A percentile compares a stretch with the other conserved stretches of the same genome.
Conservation (phyloP, 2,888 invertebrate genomes). For the Dasypolia templi region DNA sequence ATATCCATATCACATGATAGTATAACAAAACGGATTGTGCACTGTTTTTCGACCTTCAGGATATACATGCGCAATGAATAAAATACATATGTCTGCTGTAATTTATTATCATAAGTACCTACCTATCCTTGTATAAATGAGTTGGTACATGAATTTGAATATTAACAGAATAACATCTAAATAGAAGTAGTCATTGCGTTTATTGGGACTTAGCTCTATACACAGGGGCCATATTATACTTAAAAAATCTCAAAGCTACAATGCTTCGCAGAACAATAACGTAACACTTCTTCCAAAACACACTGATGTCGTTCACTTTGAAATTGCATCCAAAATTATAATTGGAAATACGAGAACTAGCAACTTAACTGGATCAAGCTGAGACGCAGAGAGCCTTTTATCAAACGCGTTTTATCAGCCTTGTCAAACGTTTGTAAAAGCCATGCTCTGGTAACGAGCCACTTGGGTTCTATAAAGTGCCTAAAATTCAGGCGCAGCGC, state of each 20-base stretch:
- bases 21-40: constrained; percentile 42
- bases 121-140: constrained; percentile 1
- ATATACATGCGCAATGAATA: constrained; percentile 30
- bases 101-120: constrained; percentile 42
- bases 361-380: not conserved
- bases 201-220: not conserved
- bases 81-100: constrained; percentile 30
- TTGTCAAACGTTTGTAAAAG: constrained; percentile 1
- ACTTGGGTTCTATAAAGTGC: not conserved
- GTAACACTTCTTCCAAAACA: not conserved
- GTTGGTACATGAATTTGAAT: constrained; percentile 1
- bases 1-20: constrained; percentile 41
- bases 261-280: not conserved
- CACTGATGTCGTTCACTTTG: not conserved
- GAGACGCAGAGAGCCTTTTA: not conserved
- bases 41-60: constrained; percentile 51
- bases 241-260: not conserved
- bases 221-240: too few relatives aligned
- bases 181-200: not conserved
- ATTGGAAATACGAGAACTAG: not conserved
- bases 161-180: not conserved
- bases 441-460: not conserved
- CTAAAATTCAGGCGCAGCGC: not conserved
- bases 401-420: too few relatives aligned
- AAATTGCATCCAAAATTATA: not conserved